phyloP scores from a whole-genome alignment of 2,113 vertebrate species.

The rat (Rattus norvegicus) region GRCr8 NC_086019.1:155005001-155005500 shows the following conservation, averaged over 20 bases:
- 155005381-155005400: slow-evolving; percentile 63
- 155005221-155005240: not conserved
- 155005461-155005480: slow-evolving; percentile 72
- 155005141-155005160: not conserved
- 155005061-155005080: not conserved
- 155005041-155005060: not conserved
- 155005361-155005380: slow-evolving; percentile 63
- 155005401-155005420: slow-evolving; percentile 74
- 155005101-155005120: not conserved
- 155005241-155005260: not conserved
- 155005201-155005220: not conserved
- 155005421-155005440: slow-evolving; percentile 70
- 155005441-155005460: slow-evolving; percentile 74
- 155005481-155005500: slow-evolving; percentile 67
- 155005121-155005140: too few relatives aligned
- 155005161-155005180: too few relatives aligned
- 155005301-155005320: slow-evolving; percentile 55
- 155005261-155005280: slow-evolving; percentile 23
- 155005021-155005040: not conserved
- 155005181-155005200: not conserved
- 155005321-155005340: slow-evolving; percentile 31
- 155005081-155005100: slow-evolving; percentile 12
- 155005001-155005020: not conserved
- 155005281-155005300: slow-evolving; percentile 22
- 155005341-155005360: slow-evolving; percentile 50